Evolutionary conservation across 2,797 vertebrate genomes (phyloP), one percentile per base, ranked within the genome.

Genomic region (Rhabdophis nuchalis): DNA sequence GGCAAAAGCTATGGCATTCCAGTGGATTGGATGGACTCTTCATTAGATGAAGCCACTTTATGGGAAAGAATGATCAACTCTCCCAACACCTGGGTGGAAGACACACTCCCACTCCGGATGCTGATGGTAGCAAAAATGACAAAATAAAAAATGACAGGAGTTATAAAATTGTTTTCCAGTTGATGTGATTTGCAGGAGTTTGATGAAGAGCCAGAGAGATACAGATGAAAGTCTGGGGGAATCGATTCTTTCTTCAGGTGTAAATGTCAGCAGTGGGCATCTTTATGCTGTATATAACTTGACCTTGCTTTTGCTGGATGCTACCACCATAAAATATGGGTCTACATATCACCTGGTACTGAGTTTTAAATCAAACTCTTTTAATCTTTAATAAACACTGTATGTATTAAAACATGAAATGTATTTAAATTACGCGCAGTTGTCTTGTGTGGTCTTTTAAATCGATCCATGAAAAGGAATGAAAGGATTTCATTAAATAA

Each of bases 1-100:
- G 99, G 99, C 46, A 98, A 98, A 97, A 99, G 99, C 96, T 99
- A 99, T 4, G 98, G 98, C 8, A 97, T 97, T 86, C 96, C 96
- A 0, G 99, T 98, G 88, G 97, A 97, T 52, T 99, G 99, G 99
- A 99, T 99, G 99, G 99, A 99, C 96, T 99, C 99, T 1, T 98
- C 97, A 0, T 86, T 96, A 85, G 97, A 97, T 11, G 99, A 99
- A 97, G 96, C 96, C n/a, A 94, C 94, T 58, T 96, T 99, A 89
- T 99, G 99, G 99, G 97, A 98, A 92, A 98, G 96, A 96, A 99
- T 99, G 99, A 97, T 98, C 54, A 96, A 96, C 36, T 98, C 97
- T 0, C 97, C 98, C 0, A 98, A 98, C 92, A 98, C 98, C 46
- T 99, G 99, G 99, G 95, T 98, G 82, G 99, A 99, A 97, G 98